Base-by-base conservation (phyloP, 2,888 invertebrate species). In the Molorchus minor region DNA sequence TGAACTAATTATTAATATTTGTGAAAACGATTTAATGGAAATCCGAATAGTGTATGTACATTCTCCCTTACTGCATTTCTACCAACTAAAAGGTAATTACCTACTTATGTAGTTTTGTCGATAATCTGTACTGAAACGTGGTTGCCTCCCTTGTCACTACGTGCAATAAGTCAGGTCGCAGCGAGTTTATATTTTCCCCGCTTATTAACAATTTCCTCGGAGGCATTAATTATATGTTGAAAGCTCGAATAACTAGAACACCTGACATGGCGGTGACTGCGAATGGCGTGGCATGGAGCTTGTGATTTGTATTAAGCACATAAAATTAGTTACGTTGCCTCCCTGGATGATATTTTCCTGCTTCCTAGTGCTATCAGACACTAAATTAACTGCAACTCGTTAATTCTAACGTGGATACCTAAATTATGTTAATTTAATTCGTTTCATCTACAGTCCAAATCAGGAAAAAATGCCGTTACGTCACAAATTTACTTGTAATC, bases 241-340 rank as follows among this genome's bases (percentile, higher is more conserved):
- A 57, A 67, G 64, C 61, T 47, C 55, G 58, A 66, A 62, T 67
- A 67, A 67, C 64, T 64, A 62, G 61, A 64, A 53, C 62, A 64
- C 67, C 67, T 67, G 67, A 64, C 67, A 66, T 64, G 66, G 58
- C 64, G 62, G 61, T 62, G 64, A 64, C 60, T 67, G 62, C 62
- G 58, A 64, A 64, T 64, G 62, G 56, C 64, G 54, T 44, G 57
- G 61, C 51, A n/a, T n/a, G 56, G 46, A 58, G 58, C 62, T 56
- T 56, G 51, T 62, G 64, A 66, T 64, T 66, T 64, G 63, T 66
- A 66, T 58, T 65, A 65, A 62, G 65, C 63, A 63, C 59, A 61
- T 62, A 61, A 66, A 66, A 66, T 66, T 64, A 66, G 61, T 66
- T 62, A 60, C 56, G 65, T 65, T 63, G 59, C 63, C 52, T 62